Conservation (phyloP, 2,888 invertebrate species). For the Tinea trinotella region DNA sequence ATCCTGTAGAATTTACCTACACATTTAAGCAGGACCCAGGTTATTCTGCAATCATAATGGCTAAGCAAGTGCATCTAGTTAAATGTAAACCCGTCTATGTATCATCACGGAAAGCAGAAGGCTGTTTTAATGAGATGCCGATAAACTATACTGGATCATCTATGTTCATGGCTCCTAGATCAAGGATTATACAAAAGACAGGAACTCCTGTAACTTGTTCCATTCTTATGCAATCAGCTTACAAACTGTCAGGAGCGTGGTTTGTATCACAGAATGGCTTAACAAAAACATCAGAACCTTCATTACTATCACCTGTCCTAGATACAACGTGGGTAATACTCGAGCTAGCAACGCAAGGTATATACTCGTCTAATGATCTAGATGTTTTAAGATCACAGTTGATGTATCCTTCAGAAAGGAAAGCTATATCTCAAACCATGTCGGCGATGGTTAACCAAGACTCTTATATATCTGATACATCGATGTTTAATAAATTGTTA, state of each 20-base stretch:
- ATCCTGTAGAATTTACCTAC: constrained; percentile 20
- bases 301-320: no score
- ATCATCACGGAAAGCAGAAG: neutral
- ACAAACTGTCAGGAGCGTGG: constrained; percentile 19
- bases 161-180: constrained; percentile 4
- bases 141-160: neutral
- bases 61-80: constrained; percentile 4
- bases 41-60: constrained; percentile 14
- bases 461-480: constrained; percentile 16
- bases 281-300: neutral
- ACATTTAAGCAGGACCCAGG: constrained; percentile 17
- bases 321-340: no score
- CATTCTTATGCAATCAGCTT: constrained; percentile 24
- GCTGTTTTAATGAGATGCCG: constrained; percentile 5
- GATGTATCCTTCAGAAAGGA: constrained; percentile 20
- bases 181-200: constrained; percentile 7
- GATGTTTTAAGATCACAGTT: constrained; percentile 6
- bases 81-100: neutral
- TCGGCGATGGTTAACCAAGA: constrained; percentile 19
- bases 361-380: constrained; percentile 16
- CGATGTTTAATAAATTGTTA: constrained; percentile 14
- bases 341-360: constrained; percentile 1
- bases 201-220: constrained; percentile 9
- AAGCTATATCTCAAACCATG: constrained; percentile 18
- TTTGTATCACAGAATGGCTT: constrained; percentile 8